Percentiles rank a stretch among this genome's conserved stretches.
These are phyloP conservation scores for Hippoglossus hippoglossus DNA, from an alignment of 2,797 vertebrate genomes.

Conservation along the genomic window DNA sequence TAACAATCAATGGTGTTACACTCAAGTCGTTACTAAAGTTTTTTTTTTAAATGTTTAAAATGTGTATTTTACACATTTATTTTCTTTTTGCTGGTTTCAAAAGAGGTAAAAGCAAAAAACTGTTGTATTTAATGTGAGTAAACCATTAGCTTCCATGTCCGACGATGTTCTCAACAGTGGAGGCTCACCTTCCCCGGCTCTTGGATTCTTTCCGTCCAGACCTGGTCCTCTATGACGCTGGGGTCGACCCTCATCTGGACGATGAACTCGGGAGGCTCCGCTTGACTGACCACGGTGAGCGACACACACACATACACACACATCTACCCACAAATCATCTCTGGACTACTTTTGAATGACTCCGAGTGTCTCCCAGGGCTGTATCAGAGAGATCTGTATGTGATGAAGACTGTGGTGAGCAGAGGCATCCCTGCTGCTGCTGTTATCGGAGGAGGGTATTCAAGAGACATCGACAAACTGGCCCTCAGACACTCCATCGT, in stretches of 20 bases:
- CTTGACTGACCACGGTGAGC: conserved; percentile 72
- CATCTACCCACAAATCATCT: not conserved
- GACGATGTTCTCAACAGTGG: conserved; percentile 51
- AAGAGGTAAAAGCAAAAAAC: not conserved
- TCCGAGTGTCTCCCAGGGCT: conserved; percentile 52
- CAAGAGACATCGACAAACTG: conserved; percentile 69
- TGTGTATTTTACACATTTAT: not conserved
- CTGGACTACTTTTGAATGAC: not conserved
- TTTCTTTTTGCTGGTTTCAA: too few relatives aligned
- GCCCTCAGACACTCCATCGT: conserved; percentile 77
- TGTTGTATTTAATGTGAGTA: not conserved
- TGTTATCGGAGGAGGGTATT: conserved; percentile 79
- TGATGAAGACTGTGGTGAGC: conserved; percentile 68
- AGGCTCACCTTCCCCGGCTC: conserved; percentile 71
- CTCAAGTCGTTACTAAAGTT: too few relatives aligned
- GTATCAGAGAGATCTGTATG: conserved; percentile 76
- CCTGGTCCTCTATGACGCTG: conserved; percentile 77
- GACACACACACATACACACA: not conserved
- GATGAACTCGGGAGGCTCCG: conserved; percentile 76
- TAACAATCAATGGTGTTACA: not conserved
- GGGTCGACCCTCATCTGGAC: conserved; percentile 77
- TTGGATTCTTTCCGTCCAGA: conserved; percentile 73
- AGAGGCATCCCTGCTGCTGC: conserved; percentile 71
- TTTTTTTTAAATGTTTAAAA: too few relatives aligned
- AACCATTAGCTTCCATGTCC: not conserved